Base-by-base conservation (phyloP, 1,140 invertebrate species). In the Calliphora vicina region DNA sequence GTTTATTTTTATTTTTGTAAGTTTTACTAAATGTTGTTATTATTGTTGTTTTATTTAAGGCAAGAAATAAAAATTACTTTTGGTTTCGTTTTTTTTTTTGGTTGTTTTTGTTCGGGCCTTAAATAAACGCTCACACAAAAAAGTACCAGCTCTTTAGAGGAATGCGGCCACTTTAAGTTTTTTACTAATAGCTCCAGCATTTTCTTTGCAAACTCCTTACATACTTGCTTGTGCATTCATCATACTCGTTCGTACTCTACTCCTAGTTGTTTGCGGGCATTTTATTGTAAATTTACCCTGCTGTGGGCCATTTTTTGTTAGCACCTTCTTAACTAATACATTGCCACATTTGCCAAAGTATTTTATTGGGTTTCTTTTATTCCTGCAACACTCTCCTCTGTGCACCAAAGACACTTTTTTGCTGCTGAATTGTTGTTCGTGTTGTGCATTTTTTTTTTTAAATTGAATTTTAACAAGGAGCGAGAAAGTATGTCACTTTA, bases 401-500 rank as follows among this genome's bases (percentile, higher is more conserved):
- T 17, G 72, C 27, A 5, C 6, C 17, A 35, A 35, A 35, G 35
- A 35, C 27, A 35, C 73, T 35, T 67, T 67, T 67, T 67, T 78
- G 29, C 13, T 20, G 25, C 25, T 27, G 5, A 17, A 25, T 27
- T 27, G 25, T 27, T 73, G 73, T 35, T 76, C 9, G 20, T 78
- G 35, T 35, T 43, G 25, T 26, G 27, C 25, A 67, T 81, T 82
- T 82, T 82, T n/a, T n/a, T n/a, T n/a, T n/a, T n/a, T n/a, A n/a
- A n/a, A 45, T 73, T 82, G 27, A 71, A 15, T 29, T 35, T 82
- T 82, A 72, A 82, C 71, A 27, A 82, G 81, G 81, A 82, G 81
- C 71, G 81, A 82, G 81, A 82, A 82, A 72, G 81, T 82, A 82
- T 82, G 81, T 82, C 81, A 82, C 17, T 67, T 42, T 50, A 35